These are phyloP conservation scores for Carcina quercana DNA, from an alignment of 2,888 invertebrate genomes.

Conservation along the genomic window DNA sequence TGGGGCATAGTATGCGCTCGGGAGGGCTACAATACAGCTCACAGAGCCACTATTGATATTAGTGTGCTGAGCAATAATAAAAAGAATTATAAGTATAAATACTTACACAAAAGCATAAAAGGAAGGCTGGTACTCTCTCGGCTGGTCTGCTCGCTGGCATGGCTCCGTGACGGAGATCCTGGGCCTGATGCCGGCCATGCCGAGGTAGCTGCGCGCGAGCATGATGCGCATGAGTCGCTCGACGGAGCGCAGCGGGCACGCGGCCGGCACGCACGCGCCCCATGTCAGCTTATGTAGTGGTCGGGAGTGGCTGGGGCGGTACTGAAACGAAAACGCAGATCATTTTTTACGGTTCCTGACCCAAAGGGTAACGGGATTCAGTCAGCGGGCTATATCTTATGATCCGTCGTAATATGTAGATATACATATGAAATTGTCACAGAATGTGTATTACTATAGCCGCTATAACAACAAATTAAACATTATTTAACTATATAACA, in stretches of 20 bases:
- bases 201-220: slow-evolving; percentile 53
- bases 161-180: slow-evolving; percentile 37
- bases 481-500: too few species aligned
- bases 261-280: slow-evolving; percentile 71
- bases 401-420: too few species aligned
- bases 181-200: slow-evolving; percentile 45
- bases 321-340: too few species aligned
- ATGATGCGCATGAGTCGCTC: slow-evolving; percentile 39
- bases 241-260: slow-evolving; percentile 49
- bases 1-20: too few species aligned
- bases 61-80: neutral
- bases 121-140: slow-evolving; percentile 31
- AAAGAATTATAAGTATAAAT: slow-evolving; percentile 1
- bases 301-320: slow-evolving; percentile 37
- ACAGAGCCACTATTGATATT: neutral
- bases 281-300: slow-evolving; percentile 60
- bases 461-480: too few species aligned
- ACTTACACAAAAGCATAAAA: slow-evolving; percentile 53
- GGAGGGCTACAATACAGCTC: too few species aligned
- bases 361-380: too few species aligned
- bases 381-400: too few species aligned
- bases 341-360: too few species aligned
- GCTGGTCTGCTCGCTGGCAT: slow-evolving; percentile 40
- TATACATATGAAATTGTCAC: too few species aligned
- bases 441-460: too few species aligned